A percentile compares a stretch with the other conserved stretches of the same genome.
phyloP scores from a whole-genome alignment of 2,113 vertebrate species.

The Sylvietta virens region DNA sequence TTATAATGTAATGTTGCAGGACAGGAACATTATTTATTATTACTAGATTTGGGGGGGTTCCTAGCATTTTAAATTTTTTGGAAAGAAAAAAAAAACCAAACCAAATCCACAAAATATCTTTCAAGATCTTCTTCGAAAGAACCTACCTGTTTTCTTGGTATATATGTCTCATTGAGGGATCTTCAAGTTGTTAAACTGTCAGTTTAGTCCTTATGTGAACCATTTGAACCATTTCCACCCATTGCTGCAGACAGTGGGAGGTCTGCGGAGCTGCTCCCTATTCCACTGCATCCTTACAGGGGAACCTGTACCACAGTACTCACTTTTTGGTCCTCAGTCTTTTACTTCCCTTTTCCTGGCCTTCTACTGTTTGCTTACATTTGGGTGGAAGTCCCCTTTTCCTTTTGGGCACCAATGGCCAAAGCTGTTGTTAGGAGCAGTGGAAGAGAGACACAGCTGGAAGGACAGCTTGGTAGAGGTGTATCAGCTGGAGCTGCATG shows the following conservation, averaged over 20 bases:
- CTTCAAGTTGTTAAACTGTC: not conserved
- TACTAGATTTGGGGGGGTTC: not conserved
- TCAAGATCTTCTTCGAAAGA: not conserved
- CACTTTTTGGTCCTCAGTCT: not conserved
- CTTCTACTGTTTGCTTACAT: not conserved
- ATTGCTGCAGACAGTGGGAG: not conserved
- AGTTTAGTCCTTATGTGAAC: not conserved
- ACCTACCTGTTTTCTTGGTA: not conserved
- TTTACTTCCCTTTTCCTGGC: not conserved
- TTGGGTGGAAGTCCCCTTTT: not conserved
- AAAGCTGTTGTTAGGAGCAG: not conserved
- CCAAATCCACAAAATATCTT: not conserved
- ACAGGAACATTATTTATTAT: not conserved
- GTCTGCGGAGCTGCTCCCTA: not conserved
- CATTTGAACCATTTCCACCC: not conserved
- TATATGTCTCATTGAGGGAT: not conserved
- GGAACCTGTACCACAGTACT: not conserved
- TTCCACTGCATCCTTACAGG: not conserved
- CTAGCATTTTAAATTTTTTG: rapidly evolving
- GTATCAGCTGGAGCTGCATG: not conserved
- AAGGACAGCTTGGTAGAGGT: not conserved
- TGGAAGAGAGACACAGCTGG: not conserved
- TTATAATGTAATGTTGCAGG: not conserved
- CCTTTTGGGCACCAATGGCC: not conserved
- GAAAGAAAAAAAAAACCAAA: not conserved